Percentiles rank a stretch among this genome's conserved stretches.
Conservation (phyloP, 2,888 invertebrate genomes). For the Oligia fasciuncula region DNA sequence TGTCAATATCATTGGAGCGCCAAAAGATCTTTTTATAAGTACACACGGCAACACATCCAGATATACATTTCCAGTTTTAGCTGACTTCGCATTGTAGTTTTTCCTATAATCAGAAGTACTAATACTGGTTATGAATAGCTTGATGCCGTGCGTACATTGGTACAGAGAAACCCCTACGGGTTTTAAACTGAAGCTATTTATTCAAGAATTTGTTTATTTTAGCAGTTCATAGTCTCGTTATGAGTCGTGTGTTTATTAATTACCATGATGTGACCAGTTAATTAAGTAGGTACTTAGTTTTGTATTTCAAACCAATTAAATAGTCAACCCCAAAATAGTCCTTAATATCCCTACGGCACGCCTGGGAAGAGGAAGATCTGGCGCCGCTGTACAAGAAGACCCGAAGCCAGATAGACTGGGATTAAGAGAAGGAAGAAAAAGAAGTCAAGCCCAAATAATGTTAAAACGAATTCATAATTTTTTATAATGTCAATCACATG, state of each 20-base stretch:
- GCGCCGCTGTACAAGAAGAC: no score
- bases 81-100: no score
- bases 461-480: no score
- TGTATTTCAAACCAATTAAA: background rate
- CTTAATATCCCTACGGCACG: background rate
- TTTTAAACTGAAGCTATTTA: background rate
- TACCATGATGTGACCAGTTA: background rate
- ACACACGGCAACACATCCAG: no score
- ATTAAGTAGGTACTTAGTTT: no score
- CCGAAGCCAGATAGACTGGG: no score
- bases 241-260: background rate
- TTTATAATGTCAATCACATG: background rate
- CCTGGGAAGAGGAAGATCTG: background rate
- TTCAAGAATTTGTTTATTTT: background rate
- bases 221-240: background rate
- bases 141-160: background rate
- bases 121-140: no score
- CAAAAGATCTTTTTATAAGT: no score
- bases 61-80: no score
- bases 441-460: background rate
- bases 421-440: no score
- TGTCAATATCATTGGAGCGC: no score
- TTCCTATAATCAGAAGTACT: no score
- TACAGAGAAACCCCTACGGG: background rate
- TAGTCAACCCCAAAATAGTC: background rate